phyloP scores from a whole-genome alignment of 2,888 invertebrate species.

The Pachydiplax longipennis region DNA sequence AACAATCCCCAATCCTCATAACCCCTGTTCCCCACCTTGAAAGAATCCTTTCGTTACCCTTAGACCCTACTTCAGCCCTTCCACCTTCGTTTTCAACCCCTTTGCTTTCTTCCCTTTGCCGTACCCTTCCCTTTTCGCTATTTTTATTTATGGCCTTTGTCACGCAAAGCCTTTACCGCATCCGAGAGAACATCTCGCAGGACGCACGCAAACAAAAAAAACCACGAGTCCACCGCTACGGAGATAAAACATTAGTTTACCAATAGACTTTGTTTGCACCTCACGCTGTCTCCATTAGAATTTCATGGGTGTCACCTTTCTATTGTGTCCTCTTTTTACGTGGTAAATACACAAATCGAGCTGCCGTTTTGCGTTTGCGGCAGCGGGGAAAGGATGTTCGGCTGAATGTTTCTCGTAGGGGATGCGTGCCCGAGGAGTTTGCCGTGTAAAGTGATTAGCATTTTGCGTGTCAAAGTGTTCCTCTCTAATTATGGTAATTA shows the following conservation, averaged over 20 bases:
- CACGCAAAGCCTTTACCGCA: slow-evolving; percentile 5
- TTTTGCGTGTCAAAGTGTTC: no score
- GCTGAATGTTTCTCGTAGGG: no score
- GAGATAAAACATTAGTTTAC: neutral
- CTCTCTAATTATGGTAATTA: no score
- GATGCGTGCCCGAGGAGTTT: no score
- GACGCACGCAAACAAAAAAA: neutral
- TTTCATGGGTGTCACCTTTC: neutral
- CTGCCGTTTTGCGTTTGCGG: neutral
- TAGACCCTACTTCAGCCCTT: neutral
- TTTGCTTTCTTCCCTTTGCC: neutral
- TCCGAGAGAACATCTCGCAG: slow-evolving; percentile 7
- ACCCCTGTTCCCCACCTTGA: neutral
- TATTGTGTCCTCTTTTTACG: neutral
- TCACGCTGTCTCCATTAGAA: neutral
- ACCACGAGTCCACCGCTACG: neutral
- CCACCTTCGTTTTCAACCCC: neutral
- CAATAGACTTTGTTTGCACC: no score
- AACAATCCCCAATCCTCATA: neutral
- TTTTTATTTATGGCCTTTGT: neutral
- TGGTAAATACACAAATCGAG: neutral
- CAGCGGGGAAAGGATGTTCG: no score
- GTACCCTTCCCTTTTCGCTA: neutral
- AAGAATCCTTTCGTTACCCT: neutral
- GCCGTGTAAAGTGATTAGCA: no score